A percentile compares a stretch with the other conserved stretches of the same genome.
Conservation (phyloP, 2,113 vertebrate genomes). For the Stomatorhinus ivindoensis region DNA sequence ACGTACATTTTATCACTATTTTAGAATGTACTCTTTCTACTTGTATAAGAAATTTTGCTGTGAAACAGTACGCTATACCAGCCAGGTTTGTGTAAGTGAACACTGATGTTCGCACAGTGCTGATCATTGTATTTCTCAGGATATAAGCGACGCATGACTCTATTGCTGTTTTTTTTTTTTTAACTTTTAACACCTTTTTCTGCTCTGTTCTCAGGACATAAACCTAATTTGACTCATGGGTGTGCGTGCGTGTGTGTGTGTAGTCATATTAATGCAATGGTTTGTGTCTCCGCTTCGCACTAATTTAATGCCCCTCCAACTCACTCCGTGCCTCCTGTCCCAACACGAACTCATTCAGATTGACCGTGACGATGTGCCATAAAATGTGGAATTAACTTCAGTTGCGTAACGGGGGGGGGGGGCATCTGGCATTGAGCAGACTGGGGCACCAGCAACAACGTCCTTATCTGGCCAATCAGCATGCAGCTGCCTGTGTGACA, state of each 20-base stretch:
- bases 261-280: background rate
- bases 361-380: background rate
- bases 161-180: background rate
- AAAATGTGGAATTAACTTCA: background rate
- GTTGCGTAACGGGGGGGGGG: background rate
- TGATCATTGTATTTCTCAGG: background rate
- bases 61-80: background rate
- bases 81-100: background rate
- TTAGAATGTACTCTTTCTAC: background rate
- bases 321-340: background rate
- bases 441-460: background rate
- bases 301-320: background rate
- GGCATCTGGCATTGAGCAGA: background rate
- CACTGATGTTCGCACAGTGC: background rate
- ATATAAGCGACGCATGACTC: background rate
- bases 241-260: background rate
- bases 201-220: background rate
- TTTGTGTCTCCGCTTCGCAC: background rate
- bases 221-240: background rate
- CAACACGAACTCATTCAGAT: background rate
- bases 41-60: background rate
- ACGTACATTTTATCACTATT: background rate
- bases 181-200: background rate
- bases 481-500: background rate
- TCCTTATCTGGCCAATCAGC: background rate